Percentiles rank a stretch among this genome's conserved stretches.
Conservation (phyloP, 2,888 invertebrate species). For the Leucania comma region DNA sequence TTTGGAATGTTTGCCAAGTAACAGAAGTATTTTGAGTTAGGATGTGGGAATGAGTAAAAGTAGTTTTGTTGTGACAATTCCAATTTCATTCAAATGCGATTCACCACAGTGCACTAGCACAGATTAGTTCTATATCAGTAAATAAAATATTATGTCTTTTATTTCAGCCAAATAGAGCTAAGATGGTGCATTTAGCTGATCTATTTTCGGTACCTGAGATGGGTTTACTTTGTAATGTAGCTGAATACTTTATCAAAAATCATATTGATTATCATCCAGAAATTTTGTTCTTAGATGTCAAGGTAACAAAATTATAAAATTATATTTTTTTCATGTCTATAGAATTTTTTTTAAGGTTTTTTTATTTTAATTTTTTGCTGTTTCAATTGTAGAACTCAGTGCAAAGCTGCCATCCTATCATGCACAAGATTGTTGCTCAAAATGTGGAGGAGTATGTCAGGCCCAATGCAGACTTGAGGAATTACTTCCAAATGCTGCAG, state of each 20-base stretch:
- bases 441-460: conserved; percentile 95
- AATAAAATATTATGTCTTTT: conserved; percentile 26
- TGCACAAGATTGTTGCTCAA: conserved; percentile 97
- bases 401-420: conserved; percentile 96
- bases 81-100: not conserved
- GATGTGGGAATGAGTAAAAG: conserved; percentile 5
- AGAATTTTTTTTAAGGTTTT: not conserved
- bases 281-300: conserved; percentile 98
- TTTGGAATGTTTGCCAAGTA: conserved; percentile 31
- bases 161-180: conserved; percentile 90
- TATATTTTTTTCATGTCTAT: not conserved
- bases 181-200: conserved; percentile 99
- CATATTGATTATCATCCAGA: conserved; percentile 98
- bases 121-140: not conserved
- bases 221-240: conserved; percentile 97
- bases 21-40: conserved; percentile 19
- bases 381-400: conserved; percentile 94
- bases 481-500: conserved; percentile 94
- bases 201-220: conserved; percentile 99
- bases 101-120: not conserved
- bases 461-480: conserved; percentile 93
- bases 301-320: conserved; percentile 88
- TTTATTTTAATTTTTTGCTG: conserved; percentile 41
- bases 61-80: not conserved
- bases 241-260: conserved; percentile 97